Conservation (phyloP, 2,113 vertebrate genomes). For the Ptilorrhoa leucosticta region DNA sequence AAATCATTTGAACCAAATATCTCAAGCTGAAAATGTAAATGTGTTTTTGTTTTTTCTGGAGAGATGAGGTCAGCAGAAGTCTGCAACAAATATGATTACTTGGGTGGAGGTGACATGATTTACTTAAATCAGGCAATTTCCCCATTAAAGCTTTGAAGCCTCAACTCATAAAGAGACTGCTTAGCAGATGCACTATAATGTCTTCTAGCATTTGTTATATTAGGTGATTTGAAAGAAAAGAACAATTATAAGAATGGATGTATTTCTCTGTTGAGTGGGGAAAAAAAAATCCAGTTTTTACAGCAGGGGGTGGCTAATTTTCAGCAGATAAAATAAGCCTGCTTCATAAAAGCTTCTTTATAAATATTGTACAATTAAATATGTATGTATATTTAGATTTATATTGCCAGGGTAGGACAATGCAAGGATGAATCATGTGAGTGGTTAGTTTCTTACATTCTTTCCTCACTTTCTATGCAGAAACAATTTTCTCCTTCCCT, state of each 20-base stretch:
- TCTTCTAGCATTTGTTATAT: constrained; percentile 49
- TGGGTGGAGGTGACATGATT: constrained; percentile 64
- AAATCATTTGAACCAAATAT: constrained; percentile 41
- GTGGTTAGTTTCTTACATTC: not conserved
- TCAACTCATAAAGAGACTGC: constrained; percentile 54
- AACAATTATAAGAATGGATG: constrained; percentile 67
- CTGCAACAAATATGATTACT: constrained; percentile 58
- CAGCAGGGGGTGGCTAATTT: constrained; percentile 60
- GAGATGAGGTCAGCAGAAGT: constrained; percentile 61
- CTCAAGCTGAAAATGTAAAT: constrained; percentile 58
- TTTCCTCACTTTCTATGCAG: not conserved
- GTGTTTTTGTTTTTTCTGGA: constrained; percentile 57
- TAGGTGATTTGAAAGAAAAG: constrained; percentile 63
- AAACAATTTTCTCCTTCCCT: not conserved
- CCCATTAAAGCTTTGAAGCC: constrained; percentile 51
- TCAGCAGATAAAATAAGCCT: constrained; percentile 28
- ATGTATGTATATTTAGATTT: constrained; percentile 16
- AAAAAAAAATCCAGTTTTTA: constrained; percentile 31
- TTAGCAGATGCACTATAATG: constrained; percentile 57
- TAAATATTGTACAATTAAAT: constrained; percentile 48
- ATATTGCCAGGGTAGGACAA: not conserved
- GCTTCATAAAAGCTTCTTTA: not conserved
- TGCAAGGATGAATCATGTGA: not conserved
- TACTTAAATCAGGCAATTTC: constrained; percentile 64
- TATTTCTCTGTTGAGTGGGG: constrained; percentile 34